Base-by-base conservation (phyloP, 2,797 vertebrate genomes). In the Amblyraja radiata region DNA sequence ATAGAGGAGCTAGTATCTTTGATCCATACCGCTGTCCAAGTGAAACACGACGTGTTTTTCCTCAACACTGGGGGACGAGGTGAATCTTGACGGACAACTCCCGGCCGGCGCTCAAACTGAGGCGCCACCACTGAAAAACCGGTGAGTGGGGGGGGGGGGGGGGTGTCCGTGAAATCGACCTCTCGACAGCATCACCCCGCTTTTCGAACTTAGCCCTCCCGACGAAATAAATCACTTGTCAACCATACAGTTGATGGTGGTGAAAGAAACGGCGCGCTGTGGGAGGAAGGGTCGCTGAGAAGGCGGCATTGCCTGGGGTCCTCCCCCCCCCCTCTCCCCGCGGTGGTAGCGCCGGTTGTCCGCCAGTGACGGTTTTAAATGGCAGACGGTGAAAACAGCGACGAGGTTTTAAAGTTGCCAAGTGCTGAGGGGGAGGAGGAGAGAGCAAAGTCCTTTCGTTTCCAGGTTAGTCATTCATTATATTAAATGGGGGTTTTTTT, bases 231-330 rank as follows among this genome's bases (percentile, higher is more conserved):
- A 46, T 46, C 46, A 46, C 3, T 46, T 46, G 46, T 46, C 46
- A 46, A 46, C 46, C 46, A 46, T 46, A 2, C 1, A 6, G 28
- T 0, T 4, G 28, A 1, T 4, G n/a, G 61, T n/a, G 28, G 61
- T 2, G 1, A 84, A 61, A 58, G 6, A 61, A 63, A n/a, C 16
- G 5, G 6, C 1, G n/a, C 6, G 0, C n/a, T n/a, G 10, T 10
- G 28, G 6, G 61, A 13, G 0, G n/a, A 16, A 7, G 6, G 2
- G 0, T 1, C 0, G 6, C 14, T 61, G 13, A 9, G 28, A n/a
- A n/a, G 28, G 4, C 14, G 65, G 8, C 11, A 0, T 1, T 1
- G 39, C 39, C 1, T 2, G 39, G 39, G 39, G 1, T 46, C 39
- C 39, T 4, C 46, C 46, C 46, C 46, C 58, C 16, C 58, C 83